phyloP scores from a whole-genome alignment of 2,113 vertebrate species.

The Oxyura jamaicensis region DNA sequence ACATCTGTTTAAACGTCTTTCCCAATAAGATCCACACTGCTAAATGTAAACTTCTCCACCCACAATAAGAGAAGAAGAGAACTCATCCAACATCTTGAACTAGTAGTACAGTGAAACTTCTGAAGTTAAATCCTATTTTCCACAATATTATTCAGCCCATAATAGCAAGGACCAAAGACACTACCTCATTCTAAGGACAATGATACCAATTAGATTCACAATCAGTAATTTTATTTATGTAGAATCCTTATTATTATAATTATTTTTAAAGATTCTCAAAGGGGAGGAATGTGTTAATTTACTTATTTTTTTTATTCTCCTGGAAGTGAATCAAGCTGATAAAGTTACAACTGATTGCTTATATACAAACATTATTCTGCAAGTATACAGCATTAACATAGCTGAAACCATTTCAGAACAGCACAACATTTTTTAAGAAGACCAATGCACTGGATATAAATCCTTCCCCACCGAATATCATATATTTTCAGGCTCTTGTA shows the following conservation, averaged over 20 bases:
- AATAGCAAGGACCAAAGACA: neutral
- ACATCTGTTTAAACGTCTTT: neutral
- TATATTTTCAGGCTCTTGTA: neutral
- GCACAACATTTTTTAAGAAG: neutral
- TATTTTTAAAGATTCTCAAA: neutral
- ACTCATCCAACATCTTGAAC: neutral
- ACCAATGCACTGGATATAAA: neutral
- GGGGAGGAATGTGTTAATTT: neutral
- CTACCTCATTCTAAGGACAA: neutral
- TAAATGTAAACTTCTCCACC: neutral
- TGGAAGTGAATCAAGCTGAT: neutral
- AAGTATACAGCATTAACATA: neutral
- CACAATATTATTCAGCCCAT: neutral
- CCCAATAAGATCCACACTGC: neutral
- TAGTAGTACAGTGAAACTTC: neutral
- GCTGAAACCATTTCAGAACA: neutral
- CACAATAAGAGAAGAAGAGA: neutral
- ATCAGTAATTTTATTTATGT: neutral
- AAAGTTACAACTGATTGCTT: neutral
- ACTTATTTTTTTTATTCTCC: neutral
- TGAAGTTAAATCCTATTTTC: neutral
- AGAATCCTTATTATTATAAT: neutral
- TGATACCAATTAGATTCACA: neutral
- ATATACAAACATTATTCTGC: neutral
- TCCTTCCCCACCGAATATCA: neutral